phyloP scores from a whole-genome alignment of 2,113 vertebrate species.

The Australoheros scitulus region DNA sequence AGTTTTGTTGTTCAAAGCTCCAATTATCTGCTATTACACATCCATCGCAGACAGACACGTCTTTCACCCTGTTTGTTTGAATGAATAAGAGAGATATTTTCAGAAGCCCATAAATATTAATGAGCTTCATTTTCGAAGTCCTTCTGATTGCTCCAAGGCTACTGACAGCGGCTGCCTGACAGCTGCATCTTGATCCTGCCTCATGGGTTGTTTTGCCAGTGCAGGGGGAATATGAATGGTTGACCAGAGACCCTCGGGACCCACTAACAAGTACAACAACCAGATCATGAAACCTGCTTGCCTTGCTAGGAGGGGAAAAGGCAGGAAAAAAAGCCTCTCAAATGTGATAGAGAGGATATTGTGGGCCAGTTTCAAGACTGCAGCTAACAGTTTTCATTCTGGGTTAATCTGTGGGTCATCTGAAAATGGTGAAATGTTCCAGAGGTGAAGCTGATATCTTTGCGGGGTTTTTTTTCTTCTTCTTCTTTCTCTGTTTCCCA shows the following conservation, averaged over 20 bases:
- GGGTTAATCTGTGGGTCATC: not conserved
- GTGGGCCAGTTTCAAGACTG: not conserved
- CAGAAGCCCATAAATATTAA: constrained; percentile 57
- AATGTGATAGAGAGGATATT: not conserved
- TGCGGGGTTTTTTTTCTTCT: not conserved
- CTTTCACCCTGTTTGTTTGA: constrained; percentile 8
- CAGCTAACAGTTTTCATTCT: not conserved
- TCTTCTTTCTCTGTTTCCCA: not conserved
- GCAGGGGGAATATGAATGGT: constrained; percentile 20
- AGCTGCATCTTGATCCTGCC: constrained; percentile 32
- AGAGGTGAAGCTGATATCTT: not conserved
- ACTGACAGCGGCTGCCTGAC: constrained; percentile 51
- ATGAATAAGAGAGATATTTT: constrained; percentile 35
- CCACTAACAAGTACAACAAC: constrained; percentile 24
- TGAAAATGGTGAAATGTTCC: not conserved
- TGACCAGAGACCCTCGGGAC: constrained; percentile 4
- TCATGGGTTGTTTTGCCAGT: constrained; percentile 3
- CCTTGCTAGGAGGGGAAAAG: not conserved
- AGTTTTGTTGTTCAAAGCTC: constrained; percentile 28
- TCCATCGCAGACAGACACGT: constrained; percentile 2
- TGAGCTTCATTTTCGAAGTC: constrained; percentile 17
- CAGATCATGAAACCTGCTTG: not conserved
- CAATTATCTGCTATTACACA: constrained; percentile 28
- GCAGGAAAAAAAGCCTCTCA: accelerated
- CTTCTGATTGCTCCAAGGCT: constrained; percentile 16